A percentile compares a stretch with the other conserved stretches of the same genome.
These are phyloP conservation scores for Montifringilla adamsi DNA, from an alignment of 2,113 vertebrate species.

Conservation along the genomic window DNA sequence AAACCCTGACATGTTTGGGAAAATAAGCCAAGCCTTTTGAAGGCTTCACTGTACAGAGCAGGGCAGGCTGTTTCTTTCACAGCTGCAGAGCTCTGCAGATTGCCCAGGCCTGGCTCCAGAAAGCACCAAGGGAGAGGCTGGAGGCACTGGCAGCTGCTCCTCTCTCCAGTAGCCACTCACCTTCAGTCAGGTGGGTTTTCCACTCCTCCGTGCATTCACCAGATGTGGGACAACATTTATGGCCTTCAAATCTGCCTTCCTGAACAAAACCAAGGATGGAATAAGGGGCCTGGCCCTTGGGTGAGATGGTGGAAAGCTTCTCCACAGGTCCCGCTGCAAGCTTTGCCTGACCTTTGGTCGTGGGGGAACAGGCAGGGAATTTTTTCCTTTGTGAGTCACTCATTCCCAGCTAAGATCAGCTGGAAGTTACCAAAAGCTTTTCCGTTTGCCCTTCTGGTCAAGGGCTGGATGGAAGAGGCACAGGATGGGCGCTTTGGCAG, in stretches of 20 bases:
- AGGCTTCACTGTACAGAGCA: background rate
- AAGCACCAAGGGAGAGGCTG: accelerated
- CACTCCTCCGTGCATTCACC: accelerated
- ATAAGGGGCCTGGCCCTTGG: background rate
- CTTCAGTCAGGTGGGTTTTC: background rate
- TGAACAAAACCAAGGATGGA: background rate
- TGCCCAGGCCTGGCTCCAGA: background rate
- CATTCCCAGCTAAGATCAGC: conserved; percentile 8
- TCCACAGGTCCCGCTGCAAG: background rate
- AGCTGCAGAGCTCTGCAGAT: background rate
- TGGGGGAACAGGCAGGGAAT: background rate
- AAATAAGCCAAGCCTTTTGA: background rate
- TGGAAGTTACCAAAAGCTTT: conserved; percentile 46
- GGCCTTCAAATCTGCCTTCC: background rate
- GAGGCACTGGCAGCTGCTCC: background rate
- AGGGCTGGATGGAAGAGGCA: background rate
- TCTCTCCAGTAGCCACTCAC: background rate
- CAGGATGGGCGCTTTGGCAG: background rate
- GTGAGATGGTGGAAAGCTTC: background rate
- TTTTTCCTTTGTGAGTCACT: conserved; percentile 46
- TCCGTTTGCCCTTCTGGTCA: conserved; percentile 19
- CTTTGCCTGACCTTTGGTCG: conserved; percentile 38
- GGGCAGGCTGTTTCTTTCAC: background rate
- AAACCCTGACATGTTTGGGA: background rate
- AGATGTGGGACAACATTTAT: background rate